Base-by-base conservation (phyloP, 2,113 vertebrate species). In the Sinocyclocheilus maitianheensis region DNA sequence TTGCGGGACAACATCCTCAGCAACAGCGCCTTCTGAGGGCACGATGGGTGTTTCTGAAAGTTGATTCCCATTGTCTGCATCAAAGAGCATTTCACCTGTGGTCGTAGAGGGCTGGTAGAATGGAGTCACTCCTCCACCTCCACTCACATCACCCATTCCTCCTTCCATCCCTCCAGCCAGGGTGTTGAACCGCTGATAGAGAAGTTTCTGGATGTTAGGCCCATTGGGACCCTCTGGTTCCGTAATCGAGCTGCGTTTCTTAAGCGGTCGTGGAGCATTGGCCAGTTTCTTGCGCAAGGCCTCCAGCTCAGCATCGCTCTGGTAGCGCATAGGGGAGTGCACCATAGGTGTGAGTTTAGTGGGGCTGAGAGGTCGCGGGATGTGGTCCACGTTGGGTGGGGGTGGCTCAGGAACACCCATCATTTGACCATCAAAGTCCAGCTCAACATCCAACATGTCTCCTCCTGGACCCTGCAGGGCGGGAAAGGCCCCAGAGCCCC, bases 181-280 rank as follows among this genome's bases (percentile, higher is more conserved):
- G 0, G 98, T 99, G 91, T 99, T 99, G 88, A 99, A 99, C 84
- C 98, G 97, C 91, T 99, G 98, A 89, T 99, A 99, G 4, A 99
- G 87, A 14, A 99, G 92, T 84, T 99, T 99, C 89, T 99, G 98
- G 90, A 99, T 99, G 93, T 99, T 98, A 3, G 97, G 98, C 8
- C 98, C 98, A 4, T 97, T 95, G 0, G 98, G 97, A 34, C 97
- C 97, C 94, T 99, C 98, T 0, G 98, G 97, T 91, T 99, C 98
- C 0, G 98, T 99, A 93, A 99, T 99, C 8, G 98, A 99, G 94
- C 97, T 97, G 46, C 98, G 95, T 85, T 99, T 99, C 93, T 99
- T 99, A 51, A 99, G 90, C 0, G 98, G 98, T 26, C 98, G 93
- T 0, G 98, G 98, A 0, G 98, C 98, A 0, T 99, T 98, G 91